Evolutionary conservation across 2,113 vertebrate genomes (phyloP), one percentile per base, ranked within the genome.

Genomic region (Urocolius indicus): DNA sequence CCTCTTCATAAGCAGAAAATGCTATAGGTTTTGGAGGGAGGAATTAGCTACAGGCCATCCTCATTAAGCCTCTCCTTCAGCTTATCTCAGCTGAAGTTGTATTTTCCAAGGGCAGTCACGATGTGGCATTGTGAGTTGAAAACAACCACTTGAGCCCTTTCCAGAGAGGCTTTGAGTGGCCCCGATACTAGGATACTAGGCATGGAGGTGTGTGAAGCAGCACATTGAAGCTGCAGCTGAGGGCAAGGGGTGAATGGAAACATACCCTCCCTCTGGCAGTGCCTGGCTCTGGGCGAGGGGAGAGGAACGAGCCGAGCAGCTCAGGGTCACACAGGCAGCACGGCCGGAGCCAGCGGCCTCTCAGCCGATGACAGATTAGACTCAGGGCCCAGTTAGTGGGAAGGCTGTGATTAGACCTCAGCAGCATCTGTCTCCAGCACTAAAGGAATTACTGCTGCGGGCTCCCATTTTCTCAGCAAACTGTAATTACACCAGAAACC

Each of bases 321-420:
- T 79, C 43, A 6, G 38, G 80, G 89, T 95, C 92, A 89, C 89
- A 77, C 1, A 41, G 38, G 38, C 38, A 12, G 2, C 36, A 10
- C 11, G 1, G 78, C 1, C 0, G 80, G 86, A 94, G 87, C 93
- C 87, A 88, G 93, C 23, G 2, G 93, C 95, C 96, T 87, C 94
- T 49, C 81, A 61, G 87, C 86, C 88, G 93, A 75, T 96, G 95
- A 95, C 96, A 95, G 96, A 97, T 95, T 76, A 93, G 92, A 82
- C 86, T 92, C 83, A 69, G 93, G 84, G 80, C 85, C 79, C 93
- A 74, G 88, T 73, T 82, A 94, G 83, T 84, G 88, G 93, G 84
- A 95, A 93, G 30, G 9, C 68, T 82, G 73, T 79, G 87, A 96
- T 95, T 96, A 94, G 88, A 65, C 83, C 82, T 80, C 90, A 82